A percentile compares a stretch with the other conserved stretches of the same genome.
Evolutionary conservation across 2,888 invertebrate species (phyloP).

Genomic region (Ernsta delagoae): DNA sequence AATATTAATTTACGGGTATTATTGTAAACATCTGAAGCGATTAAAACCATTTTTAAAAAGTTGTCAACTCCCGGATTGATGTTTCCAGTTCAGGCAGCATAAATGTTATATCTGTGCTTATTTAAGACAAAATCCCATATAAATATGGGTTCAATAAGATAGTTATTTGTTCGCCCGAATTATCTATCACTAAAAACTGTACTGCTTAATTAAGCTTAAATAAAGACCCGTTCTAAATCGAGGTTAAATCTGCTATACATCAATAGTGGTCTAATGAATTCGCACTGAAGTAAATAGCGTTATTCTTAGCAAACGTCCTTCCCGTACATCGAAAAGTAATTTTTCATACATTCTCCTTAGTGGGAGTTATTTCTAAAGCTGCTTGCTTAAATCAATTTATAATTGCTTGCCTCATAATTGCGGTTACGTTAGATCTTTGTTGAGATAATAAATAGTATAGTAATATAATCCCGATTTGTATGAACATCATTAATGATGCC

Average conservation of each 20-base stretch:
- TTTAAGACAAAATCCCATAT: too few relatives aligned
- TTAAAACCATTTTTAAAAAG: too few relatives aligned
- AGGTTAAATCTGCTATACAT: slow-evolving; percentile 17
- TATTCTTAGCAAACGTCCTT: slow-evolving; percentile 29
- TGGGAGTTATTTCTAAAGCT: slow-evolving; percentile 30
- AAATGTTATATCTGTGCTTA: too few relatives aligned
- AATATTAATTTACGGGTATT: too few relatives aligned
- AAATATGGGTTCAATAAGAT: neutral
- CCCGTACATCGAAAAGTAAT: slow-evolving; percentile 32
- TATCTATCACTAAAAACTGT: neutral
- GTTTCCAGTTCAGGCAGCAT: too few relatives aligned
- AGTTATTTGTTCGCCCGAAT: neutral
- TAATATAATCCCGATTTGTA: neutral
- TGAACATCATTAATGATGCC: neutral
- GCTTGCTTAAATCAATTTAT: slow-evolving; percentile 39
- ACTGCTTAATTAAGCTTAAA: slow-evolving; percentile 2
- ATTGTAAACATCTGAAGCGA: too few relatives aligned
- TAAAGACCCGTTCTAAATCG: slow-evolving; percentile 24
- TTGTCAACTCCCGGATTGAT: too few relatives aligned
- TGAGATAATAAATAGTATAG: neutral
- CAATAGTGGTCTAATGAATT: slow-evolving; percentile 22
- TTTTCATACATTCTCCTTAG: slow-evolving; percentile 37
- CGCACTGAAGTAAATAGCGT: slow-evolving; percentile 14
- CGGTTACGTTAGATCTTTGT: slow-evolving; percentile 22
- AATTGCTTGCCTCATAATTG: slow-evolving; percentile 35